Evolutionary conservation across 2,888 invertebrate genomes (phyloP).

Genomic region (Baccha elongata): DNA sequence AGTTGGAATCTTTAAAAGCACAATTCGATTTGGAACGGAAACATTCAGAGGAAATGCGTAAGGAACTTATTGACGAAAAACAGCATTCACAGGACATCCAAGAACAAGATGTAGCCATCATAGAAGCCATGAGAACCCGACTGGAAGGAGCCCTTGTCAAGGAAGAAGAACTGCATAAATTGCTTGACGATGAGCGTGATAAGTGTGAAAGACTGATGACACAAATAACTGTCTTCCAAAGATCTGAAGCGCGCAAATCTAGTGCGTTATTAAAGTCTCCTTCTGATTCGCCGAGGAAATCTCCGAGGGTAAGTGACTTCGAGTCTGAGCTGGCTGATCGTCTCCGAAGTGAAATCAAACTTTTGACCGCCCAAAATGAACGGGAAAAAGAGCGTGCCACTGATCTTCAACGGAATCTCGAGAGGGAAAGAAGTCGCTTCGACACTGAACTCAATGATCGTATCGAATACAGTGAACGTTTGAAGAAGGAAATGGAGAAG

Average conservation of each 20-base stretch:
- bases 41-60: constrained; percentile 84
- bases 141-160: constrained; percentile 86
- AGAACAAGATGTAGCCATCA: constrained; percentile 87
- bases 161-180: constrained; percentile 86
- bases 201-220: constrained; percentile 83
- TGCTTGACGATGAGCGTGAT: constrained; percentile 84
- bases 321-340: constrained; percentile 83
- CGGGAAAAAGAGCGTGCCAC: constrained; percentile 83
- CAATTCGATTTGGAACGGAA: constrained; percentile 79
- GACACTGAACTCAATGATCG: constrained; percentile 81
- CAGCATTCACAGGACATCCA: constrained; percentile 84
- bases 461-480: constrained; percentile 81
- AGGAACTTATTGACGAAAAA: constrained; percentile 85
- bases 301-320: constrained; percentile 78
- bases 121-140: constrained; percentile 86
- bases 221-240: constrained; percentile 80
- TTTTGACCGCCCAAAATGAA: constrained; percentile 84
- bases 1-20: constrained; percentile 78
- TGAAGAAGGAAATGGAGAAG: constrained; percentile 82
- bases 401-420: constrained; percentile 82
- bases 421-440: constrained; percentile 82
- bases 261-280: constrained; percentile 79
- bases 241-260: constrained; percentile 80
- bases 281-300: constrained; percentile 80
- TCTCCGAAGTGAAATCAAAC: constrained; percentile 83